A percentile compares a stretch with the other conserved stretches of the same genome.
Conservation (phyloP, 2,888 invertebrate genomes). For the Monochamus alternatus region DNA sequence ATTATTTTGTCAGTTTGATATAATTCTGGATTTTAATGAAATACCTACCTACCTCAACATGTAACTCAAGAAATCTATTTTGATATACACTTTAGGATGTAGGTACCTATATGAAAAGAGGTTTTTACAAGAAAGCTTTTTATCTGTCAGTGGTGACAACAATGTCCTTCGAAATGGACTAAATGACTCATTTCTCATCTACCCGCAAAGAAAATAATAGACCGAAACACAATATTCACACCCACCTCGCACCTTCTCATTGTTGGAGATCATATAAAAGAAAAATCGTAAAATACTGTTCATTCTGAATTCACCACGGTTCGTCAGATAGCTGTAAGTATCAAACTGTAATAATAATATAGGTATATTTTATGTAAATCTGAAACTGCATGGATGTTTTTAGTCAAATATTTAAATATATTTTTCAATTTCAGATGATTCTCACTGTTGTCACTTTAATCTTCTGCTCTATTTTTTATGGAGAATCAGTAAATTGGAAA, state of each 20-base stretch:
- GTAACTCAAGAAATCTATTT: too few species aligned
- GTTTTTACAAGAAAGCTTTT: neutral
- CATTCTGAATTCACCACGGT: slow-evolving; percentile 28
- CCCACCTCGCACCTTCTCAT: slow-evolving; percentile 26
- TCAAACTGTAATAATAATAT: neutral
- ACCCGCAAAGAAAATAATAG: slow-evolving; percentile 23
- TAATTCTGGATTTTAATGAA: too few species aligned
- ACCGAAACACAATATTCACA: slow-evolving; percentile 24
- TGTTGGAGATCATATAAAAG: slow-evolving; percentile 32
- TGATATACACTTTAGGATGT: too few species aligned
- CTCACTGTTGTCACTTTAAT: slow-evolving; percentile 6
- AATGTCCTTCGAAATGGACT: neutral
- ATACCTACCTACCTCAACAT: too few species aligned
- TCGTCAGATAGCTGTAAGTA: slow-evolving; percentile 17
- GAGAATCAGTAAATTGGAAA: slow-evolving; percentile 6
- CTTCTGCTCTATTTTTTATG: neutral
- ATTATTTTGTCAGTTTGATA: too few species aligned
- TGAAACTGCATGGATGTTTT: neutral
- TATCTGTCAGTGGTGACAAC: slow-evolving; percentile 15
- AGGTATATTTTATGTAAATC: slow-evolving; percentile 1
- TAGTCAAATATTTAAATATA: neutral
- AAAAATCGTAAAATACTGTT: slow-evolving; percentile 17
- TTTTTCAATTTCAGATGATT: slow-evolving; percentile 13
- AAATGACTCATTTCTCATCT: slow-evolving; percentile 19
- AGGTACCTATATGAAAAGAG: too few species aligned